Evolutionary conservation across 2,113 vertebrate genomes (phyloP).

Genomic region (Protobothrops flavoviridis): DNA sequence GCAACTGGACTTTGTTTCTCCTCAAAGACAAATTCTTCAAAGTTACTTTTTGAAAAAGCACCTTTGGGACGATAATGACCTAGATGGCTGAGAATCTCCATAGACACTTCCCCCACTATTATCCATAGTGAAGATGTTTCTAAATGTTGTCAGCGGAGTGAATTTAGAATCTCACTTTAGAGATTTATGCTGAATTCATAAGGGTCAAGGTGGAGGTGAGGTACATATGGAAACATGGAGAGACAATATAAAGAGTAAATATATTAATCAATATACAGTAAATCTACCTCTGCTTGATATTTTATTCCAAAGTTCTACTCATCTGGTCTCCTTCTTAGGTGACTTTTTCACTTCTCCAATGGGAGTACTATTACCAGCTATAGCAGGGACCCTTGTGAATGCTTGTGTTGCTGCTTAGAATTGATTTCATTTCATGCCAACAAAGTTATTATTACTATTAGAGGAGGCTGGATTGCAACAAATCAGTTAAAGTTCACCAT

Average conservation of each 20-base stretch:
- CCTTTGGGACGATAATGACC: background rate
- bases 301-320: background rate
- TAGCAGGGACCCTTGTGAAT: background rate
- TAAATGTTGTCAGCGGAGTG: background rate
- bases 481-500: background rate
- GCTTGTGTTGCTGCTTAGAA: background rate
- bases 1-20: background rate
- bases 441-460: background rate
- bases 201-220: background rate
- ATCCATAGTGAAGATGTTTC: background rate
- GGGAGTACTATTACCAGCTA: constrained; percentile 3
- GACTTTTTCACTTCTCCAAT: background rate
- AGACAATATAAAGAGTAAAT: background rate
- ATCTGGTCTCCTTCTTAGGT: background rate
- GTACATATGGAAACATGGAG: background rate
- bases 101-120: background rate
- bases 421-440: constrained; percentile 17
- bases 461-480: background rate
- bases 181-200: background rate
- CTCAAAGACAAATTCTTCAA: background rate
- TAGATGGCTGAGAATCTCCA: background rate
- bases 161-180: background rate
- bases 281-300: background rate
- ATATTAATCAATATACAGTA: background rate
- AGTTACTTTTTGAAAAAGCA: background rate